Evolutionary conservation across 2,888 invertebrate species (phyloP).

Genomic region (Imbricaverruca yamaguchii): DNA sequence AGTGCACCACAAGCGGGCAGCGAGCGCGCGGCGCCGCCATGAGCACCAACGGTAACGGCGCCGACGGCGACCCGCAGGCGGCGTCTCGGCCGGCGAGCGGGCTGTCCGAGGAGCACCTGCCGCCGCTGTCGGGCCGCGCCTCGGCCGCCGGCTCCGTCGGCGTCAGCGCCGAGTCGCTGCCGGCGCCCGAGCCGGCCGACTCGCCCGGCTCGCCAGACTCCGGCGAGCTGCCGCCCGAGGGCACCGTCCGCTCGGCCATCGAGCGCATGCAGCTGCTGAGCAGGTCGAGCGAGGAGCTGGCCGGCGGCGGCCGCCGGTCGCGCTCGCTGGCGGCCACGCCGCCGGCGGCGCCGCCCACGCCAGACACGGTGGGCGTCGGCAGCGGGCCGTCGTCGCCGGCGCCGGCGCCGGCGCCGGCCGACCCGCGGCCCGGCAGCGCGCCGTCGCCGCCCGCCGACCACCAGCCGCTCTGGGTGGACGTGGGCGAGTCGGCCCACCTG

Average conservation of each 20-base stretch:
- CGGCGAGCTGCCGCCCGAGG: constrained; percentile 14
- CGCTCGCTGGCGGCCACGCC: neutral
- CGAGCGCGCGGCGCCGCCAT: neutral
- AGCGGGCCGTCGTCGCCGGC: neutral
- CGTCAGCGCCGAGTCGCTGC: neutral
- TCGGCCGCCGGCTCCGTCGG: neutral
- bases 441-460: neutral
- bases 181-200: neutral
- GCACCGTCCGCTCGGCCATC: constrained; percentile 8
- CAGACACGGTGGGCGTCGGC: neutral
- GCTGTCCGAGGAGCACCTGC: constrained; percentile 5
- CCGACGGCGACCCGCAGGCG: neutral
- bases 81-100: neutral
- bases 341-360: neutral
- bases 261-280: constrained; percentile 6
- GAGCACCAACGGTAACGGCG: neutral
- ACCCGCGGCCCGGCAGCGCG: neutral
- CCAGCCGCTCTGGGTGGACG: neutral
- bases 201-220: neutral
- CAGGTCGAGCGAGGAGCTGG: constrained; percentile 5
- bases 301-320: neutral
- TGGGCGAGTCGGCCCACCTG: neutral
- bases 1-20: neutral
- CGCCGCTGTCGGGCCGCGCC: neutral
- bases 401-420: neutral